Conservation (phyloP, 1,140 invertebrate species). For the Trichonephila inaurata region DNA sequence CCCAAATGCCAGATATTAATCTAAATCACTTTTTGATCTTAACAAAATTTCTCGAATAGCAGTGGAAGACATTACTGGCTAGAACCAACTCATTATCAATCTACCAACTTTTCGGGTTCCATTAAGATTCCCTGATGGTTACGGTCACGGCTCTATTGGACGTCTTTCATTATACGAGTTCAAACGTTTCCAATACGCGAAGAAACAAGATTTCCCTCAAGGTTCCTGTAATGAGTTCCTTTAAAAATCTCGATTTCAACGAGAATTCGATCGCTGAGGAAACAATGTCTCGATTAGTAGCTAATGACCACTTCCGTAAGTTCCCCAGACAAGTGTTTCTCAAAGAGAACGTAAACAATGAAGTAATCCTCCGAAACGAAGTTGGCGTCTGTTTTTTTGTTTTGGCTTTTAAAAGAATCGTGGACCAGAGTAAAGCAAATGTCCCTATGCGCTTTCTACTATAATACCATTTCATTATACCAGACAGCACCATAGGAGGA, state of each 20-base stretch:
- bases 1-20: background rate
- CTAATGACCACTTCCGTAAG: conserved; percentile 37
- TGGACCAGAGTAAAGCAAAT: background rate
- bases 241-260: conserved; percentile 28
- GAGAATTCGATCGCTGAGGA: conserved; percentile 16
- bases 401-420: conserved; percentile 24
- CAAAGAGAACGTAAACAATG: conserved; percentile 38
- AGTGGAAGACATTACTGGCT: background rate
- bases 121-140: conserved; percentile 4
- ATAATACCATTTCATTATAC: conserved; percentile 12
- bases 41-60: background rate
- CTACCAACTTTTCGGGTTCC: conserved; percentile 14
- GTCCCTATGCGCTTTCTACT: background rate
- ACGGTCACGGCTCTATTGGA: conserved; percentile 25
- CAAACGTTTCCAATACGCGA: conserved; percentile 17
- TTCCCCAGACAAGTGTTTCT: conserved; percentile 19
- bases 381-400: background rate
- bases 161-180: conserved; percentile 7
- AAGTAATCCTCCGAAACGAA: conserved; percentile 1
- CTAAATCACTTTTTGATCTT: conserved; percentile 29
- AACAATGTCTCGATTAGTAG: conserved; percentile 25
- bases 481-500: background rate
- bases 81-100: background rate
- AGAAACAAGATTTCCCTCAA: conserved; percentile 17
- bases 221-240: conserved; percentile 19